phyloP scores from a whole-genome alignment of 1,140 invertebrate genomes.

The Protaetia brevitarsis region DNA sequence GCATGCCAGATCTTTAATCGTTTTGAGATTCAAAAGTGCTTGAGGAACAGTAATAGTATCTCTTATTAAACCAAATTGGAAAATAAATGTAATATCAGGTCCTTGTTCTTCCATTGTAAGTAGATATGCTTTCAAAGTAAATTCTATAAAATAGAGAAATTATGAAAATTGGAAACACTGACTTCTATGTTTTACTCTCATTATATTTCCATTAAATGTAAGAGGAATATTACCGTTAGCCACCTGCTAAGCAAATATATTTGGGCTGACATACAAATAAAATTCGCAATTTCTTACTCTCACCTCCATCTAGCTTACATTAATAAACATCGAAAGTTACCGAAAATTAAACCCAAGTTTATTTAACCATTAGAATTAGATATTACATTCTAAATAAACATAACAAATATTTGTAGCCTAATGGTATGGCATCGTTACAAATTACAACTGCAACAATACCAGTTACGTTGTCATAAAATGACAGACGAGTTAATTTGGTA shows the following conservation, averaged over 20 bases:
- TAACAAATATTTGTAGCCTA: no score
- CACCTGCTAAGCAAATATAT: slow-evolving; percentile 12
- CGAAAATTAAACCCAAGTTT: no score
- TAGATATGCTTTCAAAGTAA: background rate
- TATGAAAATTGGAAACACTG: background rate
- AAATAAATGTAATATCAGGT: slow-evolving; percentile 83
- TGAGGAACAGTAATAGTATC: slow-evolving; percentile 83
- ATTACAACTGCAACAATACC: no score
- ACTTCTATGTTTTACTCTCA: background rate
- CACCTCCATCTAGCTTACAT: no score
- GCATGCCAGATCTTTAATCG: slow-evolving; percentile 89
- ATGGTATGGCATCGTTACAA: no score
- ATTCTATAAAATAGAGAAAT: background rate
- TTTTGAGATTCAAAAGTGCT: slow-evolving; percentile 78
- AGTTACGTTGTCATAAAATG: no score
- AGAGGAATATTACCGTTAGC: background rate
- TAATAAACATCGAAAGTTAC: no score
- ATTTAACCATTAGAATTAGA: no score
- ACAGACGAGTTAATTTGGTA: no score
- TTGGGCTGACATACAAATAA: no score
- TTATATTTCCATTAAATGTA: background rate
- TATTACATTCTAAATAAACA: no score
- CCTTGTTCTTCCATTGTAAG: slow-evolving; percentile 50
- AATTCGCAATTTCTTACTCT: no score
- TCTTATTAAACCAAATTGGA: slow-evolving; percentile 89